Evolutionary conservation across 2,797 vertebrate species (phyloP), one percentile per base, ranked within the genome.

Genomic region (Cygnus olor): DNA sequence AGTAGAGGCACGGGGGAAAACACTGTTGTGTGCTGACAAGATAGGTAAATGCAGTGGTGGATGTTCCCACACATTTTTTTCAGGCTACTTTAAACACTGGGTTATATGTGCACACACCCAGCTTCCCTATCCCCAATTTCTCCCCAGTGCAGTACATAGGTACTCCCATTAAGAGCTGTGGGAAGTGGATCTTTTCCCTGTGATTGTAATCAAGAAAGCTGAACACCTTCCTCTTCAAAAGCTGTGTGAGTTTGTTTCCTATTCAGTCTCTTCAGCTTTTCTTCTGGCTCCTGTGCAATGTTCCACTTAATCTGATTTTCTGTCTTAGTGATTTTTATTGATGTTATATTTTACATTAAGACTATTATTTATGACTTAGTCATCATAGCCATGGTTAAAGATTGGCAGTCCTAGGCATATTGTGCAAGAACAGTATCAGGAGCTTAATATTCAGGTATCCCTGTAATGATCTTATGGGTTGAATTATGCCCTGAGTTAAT

Each of bases 251-350:
- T 90, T 72, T 70, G 63, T 81, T 89, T 76, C 66, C n/a, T 47
- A 84, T 63, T 85, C 42, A 76, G 28, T 40, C n/a, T 93, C 25
- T 87, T 73, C 25, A 81, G 30, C 20, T 89, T 91, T 78, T 94
- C 21, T 42, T 91, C 71, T 80, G 42, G 19, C 24, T 91, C 3
- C 32, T 81, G 30, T 76, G 80, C 66, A 94, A 17, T 44, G 47
- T 80, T 90, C 32, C 51, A 91, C 36, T 84, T 88, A 81, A 85
- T 60, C 27, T 70, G 70, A 93, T 89, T 94, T 96, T 92, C 78
- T 88, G 60, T 94, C 38, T 80, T 78, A 56, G 30, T 11, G 11
- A 73, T 54, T 77, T 87, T 89, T 94, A 70, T 60, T 87, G 36
- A 58, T 77, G n/a, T 49, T 74, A 32, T 40, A 74, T 94, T 86